phyloP scores from a whole-genome alignment of 2,888 invertebrate species.

The Cremastinae sp. region DNA sequence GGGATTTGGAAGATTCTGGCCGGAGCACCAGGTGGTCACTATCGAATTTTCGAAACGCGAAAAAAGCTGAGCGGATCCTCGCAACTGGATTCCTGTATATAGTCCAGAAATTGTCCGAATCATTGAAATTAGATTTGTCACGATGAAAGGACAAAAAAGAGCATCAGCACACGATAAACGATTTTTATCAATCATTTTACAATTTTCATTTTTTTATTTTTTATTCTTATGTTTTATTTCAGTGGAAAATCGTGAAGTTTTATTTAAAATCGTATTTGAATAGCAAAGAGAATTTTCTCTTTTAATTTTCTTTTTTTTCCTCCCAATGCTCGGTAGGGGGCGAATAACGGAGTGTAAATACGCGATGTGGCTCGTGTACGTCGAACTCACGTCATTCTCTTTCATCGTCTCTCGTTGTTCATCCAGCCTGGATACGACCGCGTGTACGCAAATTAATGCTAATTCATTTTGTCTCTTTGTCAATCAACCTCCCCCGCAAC shows the following conservation, averaged over 20 bases:
- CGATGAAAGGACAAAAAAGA: not conserved
- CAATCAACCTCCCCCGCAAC: conserved; percentile 32
- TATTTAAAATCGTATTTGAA: no score
- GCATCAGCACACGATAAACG: not conserved
- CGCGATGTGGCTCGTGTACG: conserved; percentile 61
- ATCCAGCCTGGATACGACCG: conserved; percentile 42
- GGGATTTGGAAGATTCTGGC: conserved; percentile 12
- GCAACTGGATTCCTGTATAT: no score
- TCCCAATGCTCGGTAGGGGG: conserved; percentile 30
- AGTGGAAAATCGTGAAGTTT: no score
- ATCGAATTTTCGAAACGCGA: conserved; percentile 21
- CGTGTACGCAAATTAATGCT: conserved; percentile 70
- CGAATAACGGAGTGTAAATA: conserved; percentile 51
- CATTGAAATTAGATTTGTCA: conserved; percentile 37
- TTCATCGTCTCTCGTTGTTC: conserved; percentile 58
- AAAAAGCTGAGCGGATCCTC: not conserved
- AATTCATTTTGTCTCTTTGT: conserved; percentile 64
- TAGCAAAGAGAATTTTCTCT: no score
- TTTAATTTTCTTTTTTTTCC: conserved; percentile 6
- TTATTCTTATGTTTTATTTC: no score
- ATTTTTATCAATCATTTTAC: not conserved
- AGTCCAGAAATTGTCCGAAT: conserved; percentile 46
- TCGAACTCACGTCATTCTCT: conserved; percentile 57
- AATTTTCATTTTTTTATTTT: not conserved
- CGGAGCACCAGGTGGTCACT: conserved; percentile 46